Base-by-base conservation (phyloP, 1,140 invertebrate genomes). In the Drosophila littoralis region DNA sequence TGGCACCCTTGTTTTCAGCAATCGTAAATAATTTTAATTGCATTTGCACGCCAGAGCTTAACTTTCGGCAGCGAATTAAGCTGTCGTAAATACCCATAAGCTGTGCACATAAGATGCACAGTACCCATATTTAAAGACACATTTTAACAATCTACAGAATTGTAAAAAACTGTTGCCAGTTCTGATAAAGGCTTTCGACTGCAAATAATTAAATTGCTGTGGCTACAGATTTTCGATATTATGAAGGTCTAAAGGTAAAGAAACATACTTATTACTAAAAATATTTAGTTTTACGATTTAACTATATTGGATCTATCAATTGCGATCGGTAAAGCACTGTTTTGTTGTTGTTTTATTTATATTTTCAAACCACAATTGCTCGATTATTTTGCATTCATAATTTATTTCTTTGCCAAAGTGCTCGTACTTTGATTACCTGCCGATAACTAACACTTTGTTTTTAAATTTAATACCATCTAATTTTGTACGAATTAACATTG, bases 11-110 rank as follows among this genome's bases (percentile, higher is more conserved):
- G 13, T 40, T 57, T 52, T 9, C 46, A 54, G 60, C 63, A 60
- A 50, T 79, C 77, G 65, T 77, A 75, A 72, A 77, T 71, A 69
- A 81, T 75, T 82, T 77, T 81, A 81, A 81, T 77, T 81, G 75
- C 79, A 81, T 75, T 81, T 78, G 63, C 59, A 67, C 46, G 55
- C 55, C 38, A 58, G 50, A 74, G 79, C 81, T 81, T 82, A 81
- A 81, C 79, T 77, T 81, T 75, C 78, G 75, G 22, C 36, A 42
- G 50, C 40, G 74, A 57, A 68, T 77, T 77, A 81, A 81, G 77
- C 46, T 50, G 38, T 32, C 28, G 8, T 46, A 38, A 33, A 72
- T 43, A 43, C 61, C 28, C 45, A 52, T 42, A 57, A 42, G 45
- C 42, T 36, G 15, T 15, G 22, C 42, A 35, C 58, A 45, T 46